Conservation (phyloP, 1,140 invertebrate genomes). For the Drosophila ogumai region DNA sequence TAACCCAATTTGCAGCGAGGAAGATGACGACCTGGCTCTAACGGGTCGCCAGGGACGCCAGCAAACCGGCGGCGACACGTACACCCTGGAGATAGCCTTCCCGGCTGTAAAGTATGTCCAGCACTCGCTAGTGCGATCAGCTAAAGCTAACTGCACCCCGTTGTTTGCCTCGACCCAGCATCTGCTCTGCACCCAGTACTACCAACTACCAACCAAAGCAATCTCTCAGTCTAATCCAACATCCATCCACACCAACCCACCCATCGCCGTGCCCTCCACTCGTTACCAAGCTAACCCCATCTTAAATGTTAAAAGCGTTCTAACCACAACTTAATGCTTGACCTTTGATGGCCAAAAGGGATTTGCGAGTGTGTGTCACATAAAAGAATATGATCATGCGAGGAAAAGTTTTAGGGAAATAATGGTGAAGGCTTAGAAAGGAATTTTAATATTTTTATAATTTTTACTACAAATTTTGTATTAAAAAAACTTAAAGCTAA, state of each 20-base stretch:
- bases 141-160: conserved; percentile 52
- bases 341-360: not conserved
- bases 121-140: conserved; percentile 28
- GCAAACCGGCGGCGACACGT: conserved; percentile 89
- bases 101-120: conserved; percentile 95
- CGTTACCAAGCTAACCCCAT: conserved; percentile 49
- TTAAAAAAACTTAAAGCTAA: not conserved
- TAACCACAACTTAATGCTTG: conserved; percentile 31
- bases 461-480: conserved; percentile 5
- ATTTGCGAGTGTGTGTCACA: not conserved
- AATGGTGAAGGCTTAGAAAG: not conserved
- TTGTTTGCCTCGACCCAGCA: conserved; percentile 35
- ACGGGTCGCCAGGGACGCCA: conserved; percentile 88
- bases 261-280: conserved; percentile 5
- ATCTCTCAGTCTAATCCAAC: conserved; percentile 36
- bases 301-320: conserved; percentile 35
- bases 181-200: conserved; percentile 57
- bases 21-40: conserved; percentile 66
- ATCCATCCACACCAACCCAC: conserved; percentile 19
- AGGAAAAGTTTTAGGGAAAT: not conserved
- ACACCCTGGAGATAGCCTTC: conserved; percentile 95
- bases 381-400: not conserved
- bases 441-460: not conserved
- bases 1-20: conserved; percentile 78
- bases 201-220: conserved; percentile 25